A percentile compares a stretch with the other conserved stretches of the same genome.
phyloP scores from a whole-genome alignment of 2,113 vertebrate genomes.

The Microtus ochrogaster region DNA sequence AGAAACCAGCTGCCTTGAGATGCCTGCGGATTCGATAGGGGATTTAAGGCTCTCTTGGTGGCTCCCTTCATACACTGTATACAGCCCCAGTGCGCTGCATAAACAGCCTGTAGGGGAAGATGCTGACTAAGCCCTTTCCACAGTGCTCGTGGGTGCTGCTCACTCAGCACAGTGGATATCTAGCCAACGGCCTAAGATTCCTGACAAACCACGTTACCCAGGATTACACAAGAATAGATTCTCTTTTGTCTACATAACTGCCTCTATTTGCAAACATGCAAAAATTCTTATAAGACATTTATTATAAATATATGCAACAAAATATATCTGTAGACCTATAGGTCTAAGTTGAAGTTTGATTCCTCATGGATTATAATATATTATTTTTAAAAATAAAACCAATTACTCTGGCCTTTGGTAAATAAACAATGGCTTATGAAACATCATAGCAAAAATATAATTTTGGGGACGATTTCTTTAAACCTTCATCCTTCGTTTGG shows the following conservation, averaged over 20 bases:
- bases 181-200: neutral
- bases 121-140: conserved; percentile 58
- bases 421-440: conserved; percentile 22
- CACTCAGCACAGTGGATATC: neutral
- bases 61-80: conserved; percentile 40
- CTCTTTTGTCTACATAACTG: neutral
- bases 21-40: neutral
- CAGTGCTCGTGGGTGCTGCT: neutral
- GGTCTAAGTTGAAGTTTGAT: conserved; percentile 21
- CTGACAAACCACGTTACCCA: neutral
- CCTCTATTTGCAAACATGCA: neutral
- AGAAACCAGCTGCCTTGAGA: neutral
- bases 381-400: conserved; percentile 25
- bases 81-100: neutral
- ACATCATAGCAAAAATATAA: conserved; percentile 39
- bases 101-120: conserved; percentile 53
- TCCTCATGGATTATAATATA: conserved; percentile 20
- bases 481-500: conserved; percentile 27
- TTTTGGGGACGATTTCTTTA: conserved; percentile 21
- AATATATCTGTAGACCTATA: conserved; percentile 26
- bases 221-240: conserved; percentile 19
- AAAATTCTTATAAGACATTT: neutral
- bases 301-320: neutral
- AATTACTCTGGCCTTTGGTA: conserved; percentile 21
- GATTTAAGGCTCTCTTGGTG: neutral